Conservation (phyloP, 2,797 vertebrate species). For the Falco cherrug region DNA sequence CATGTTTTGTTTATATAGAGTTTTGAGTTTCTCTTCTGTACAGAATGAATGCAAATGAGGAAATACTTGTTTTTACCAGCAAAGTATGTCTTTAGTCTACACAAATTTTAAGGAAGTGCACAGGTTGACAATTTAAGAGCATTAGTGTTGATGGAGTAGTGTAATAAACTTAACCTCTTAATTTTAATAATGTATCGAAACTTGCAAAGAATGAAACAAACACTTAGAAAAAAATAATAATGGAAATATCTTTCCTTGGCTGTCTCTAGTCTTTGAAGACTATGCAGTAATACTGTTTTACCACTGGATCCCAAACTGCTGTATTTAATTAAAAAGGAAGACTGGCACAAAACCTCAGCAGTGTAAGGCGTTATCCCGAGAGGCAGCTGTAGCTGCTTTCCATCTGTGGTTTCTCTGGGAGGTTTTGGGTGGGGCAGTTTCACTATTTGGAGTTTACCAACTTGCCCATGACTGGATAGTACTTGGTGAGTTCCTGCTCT, state of each 20-base stretch:
- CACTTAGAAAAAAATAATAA: neutral
- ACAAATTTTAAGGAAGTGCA: neutral
- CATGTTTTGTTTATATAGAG: neutral
- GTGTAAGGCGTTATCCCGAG: neutral
- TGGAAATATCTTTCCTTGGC: neutral
- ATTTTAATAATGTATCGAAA: conserved; percentile 8
- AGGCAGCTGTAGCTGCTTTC: neutral
- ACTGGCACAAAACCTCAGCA: neutral
- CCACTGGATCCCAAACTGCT: neutral
- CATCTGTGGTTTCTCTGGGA: neutral
- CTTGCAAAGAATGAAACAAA: neutral
- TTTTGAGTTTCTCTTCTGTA: neutral
- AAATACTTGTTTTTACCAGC: neutral
- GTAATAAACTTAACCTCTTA: neutral
- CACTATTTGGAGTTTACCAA: neutral
- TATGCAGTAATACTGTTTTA: neutral
- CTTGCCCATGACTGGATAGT: neutral
- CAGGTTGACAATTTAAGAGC: neutral
- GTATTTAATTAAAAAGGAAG: neutral
- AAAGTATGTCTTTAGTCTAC: neutral
- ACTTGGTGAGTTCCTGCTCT: neutral
- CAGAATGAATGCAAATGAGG: conserved; percentile 12
- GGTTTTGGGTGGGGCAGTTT: conserved; percentile 48
- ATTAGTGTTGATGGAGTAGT: neutral
- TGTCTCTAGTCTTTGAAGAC: neutral